Evolutionary conservation across 2,113 vertebrate genomes (phyloP).

Genomic region (Cromileptes altivelis): DNA sequence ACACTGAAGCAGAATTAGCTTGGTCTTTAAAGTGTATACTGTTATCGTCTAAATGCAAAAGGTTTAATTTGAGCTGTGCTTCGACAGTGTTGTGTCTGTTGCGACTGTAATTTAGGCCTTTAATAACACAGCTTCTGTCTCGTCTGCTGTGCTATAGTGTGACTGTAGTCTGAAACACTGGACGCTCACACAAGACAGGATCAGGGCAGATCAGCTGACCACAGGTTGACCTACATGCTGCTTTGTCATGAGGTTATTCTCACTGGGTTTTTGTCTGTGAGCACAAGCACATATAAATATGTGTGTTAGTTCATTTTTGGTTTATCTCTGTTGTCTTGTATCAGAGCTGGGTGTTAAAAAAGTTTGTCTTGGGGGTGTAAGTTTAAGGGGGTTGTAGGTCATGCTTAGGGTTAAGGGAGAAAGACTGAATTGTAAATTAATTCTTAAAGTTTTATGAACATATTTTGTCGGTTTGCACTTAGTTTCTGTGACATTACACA

Average conservation of each 20-base stretch:
- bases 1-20: not conserved
- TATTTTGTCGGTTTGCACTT: not conserved
- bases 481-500: not conserved
- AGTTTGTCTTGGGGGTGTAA: not conserved
- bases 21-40: conserved; percentile 1
- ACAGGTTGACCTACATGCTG: conserved; percentile 80
- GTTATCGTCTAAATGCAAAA: not conserved
- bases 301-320: not conserved
- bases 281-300: not conserved
- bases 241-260: conserved; percentile 52
- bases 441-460: not conserved
- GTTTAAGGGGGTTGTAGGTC: not conserved
- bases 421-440: not conserved
- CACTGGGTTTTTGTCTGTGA: conserved; percentile 32
- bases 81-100: conserved; percentile 10
- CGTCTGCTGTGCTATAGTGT: not conserved
- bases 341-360: not conserved
- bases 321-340: not conserved
- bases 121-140: not conserved
- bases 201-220: conserved; percentile 77
- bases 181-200: conserved; percentile 55
- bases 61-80: not conserved
- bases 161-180: conserved; percentile 24
- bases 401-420: not conserved
- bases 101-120: conserved; percentile 1